Conservation (phyloP, 2,888 invertebrate species). For the Oasisia sp. region DNA sequence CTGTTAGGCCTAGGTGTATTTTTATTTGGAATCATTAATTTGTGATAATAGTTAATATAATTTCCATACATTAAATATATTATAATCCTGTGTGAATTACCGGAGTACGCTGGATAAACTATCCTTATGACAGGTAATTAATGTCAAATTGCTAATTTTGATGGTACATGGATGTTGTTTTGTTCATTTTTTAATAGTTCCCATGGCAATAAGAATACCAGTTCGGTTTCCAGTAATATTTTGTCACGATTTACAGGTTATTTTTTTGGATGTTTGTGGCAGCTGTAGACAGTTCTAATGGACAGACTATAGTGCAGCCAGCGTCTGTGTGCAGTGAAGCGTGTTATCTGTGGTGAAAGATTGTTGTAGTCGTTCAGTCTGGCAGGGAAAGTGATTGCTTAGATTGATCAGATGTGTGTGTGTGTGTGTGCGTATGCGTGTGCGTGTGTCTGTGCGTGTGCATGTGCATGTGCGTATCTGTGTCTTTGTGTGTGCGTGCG, state of each 20-base stretch:
- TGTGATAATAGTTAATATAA: too few relatives aligned
- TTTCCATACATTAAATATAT: too few relatives aligned
- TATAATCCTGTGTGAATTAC: too few relatives aligned
- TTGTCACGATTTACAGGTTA: neutral
- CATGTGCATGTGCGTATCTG: neutral
- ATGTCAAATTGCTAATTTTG: too few relatives aligned
- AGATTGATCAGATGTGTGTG: neutral
- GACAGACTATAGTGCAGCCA: neutral
- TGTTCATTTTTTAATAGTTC: neutral
- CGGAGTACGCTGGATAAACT: too few relatives aligned
- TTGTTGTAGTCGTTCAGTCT: neutral
- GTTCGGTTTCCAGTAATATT: neutral
- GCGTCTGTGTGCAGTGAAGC: neutral
- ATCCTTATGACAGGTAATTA: too few relatives aligned
- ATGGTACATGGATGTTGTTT: neutral
- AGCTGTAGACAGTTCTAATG: neutral
- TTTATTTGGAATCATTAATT: too few relatives aligned
- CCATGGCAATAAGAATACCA: neutral
- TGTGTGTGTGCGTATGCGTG: neutral
- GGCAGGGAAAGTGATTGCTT: slow-evolving; percentile 8
- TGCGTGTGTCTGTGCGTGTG: neutral
- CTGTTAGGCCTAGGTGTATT: too few relatives aligned
- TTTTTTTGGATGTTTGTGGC: neutral
- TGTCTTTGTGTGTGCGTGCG: neutral
- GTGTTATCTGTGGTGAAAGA: neutral